Conservation (phyloP, 2,888 invertebrate genomes). For the Monopis laevigella region DNA sequence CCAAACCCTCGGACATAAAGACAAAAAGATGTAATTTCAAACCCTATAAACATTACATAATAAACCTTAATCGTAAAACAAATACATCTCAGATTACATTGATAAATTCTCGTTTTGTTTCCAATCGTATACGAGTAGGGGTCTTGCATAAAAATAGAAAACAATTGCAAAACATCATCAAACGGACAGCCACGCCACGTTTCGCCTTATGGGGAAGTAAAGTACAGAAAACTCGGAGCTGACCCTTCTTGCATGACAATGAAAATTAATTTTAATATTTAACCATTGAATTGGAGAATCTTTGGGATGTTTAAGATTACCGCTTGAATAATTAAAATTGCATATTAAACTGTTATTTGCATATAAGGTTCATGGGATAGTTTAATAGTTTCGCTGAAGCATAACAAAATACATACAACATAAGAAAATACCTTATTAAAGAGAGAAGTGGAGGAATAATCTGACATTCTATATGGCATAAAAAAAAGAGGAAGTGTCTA, state of each 20-base stretch:
- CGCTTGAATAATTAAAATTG: too few species aligned
- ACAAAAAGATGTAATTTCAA: constrained; percentile 18
- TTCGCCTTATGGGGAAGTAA: constrained; percentile 28
- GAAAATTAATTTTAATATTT: constrained; percentile 22
- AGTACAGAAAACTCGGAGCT: constrained; percentile 17
- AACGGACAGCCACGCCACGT: constrained; percentile 38
- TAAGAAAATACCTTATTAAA: too few species aligned
- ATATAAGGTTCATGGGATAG: too few species aligned
- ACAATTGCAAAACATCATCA: constrained; percentile 48
- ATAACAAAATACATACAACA: too few species aligned
- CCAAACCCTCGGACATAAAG: constrained; percentile 25
- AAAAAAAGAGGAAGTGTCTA: too few species aligned
- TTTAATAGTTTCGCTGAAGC: too few species aligned
- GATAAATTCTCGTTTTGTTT: background rate
- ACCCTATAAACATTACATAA: background rate
- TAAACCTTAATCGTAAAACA: background rate
- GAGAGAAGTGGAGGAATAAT: too few species aligned
- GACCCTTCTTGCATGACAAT: constrained; percentile 33
- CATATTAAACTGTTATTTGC: constrained; percentile 1
- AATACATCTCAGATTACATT: background rate
- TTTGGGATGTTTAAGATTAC: too few species aligned
- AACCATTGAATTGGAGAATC: background rate
- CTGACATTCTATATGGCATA: too few species aligned
- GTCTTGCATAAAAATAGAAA: constrained; percentile 49
- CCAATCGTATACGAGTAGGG: constrained; percentile 1